A percentile compares a stretch with the other conserved stretches of the same genome.
phyloP scores from a whole-genome alignment of 2,113 vertebrate species.

The Lota lota region DNA sequence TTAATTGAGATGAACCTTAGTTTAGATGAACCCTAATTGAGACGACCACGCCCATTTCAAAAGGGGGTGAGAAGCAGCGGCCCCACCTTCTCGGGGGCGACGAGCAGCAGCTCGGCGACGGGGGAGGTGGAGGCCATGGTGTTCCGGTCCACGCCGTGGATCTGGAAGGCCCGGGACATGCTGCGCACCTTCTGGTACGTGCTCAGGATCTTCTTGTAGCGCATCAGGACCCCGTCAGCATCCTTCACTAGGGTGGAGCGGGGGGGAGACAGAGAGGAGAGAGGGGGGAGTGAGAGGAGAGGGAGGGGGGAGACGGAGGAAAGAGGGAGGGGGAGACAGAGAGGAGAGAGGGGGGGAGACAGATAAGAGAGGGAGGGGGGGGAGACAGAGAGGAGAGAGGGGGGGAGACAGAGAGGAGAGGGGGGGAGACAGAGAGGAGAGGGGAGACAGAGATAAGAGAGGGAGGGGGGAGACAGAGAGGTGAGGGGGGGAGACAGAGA shows the following conservation, averaged over 20 bases:
- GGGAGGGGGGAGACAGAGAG: too few species aligned
- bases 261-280: background rate
- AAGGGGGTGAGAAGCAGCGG: background rate
- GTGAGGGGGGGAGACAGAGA: too few species aligned
- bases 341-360: background rate
- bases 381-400: too few species aligned
- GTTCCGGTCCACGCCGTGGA: slow-evolving; percentile 87
- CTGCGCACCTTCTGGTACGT: slow-evolving; percentile 87
- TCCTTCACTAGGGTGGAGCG: slow-evolving; percentile 76
- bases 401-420: background rate
- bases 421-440: background rate
- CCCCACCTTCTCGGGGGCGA: slow-evolving; percentile 80
- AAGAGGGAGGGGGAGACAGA: background rate
- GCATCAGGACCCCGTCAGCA: slow-evolving; percentile 82
- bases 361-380: background rate
- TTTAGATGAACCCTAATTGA: too few species aligned
- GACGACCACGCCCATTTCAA: too few species aligned
- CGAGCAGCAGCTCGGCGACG: slow-evolving; percentile 86
- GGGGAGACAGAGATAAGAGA: too few species aligned
- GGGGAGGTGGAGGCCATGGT: slow-evolving; percentile 88
- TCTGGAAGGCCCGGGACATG: slow-evolving; percentile 88
- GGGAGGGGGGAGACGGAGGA: background rate
- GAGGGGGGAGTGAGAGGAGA: background rate
- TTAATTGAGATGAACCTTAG: too few species aligned
- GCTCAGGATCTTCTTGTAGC: slow-evolving; percentile 87